Evolutionary conservation across 2,797 vertebrate genomes (phyloP).

Genomic region (Chanos chanos): DNA sequence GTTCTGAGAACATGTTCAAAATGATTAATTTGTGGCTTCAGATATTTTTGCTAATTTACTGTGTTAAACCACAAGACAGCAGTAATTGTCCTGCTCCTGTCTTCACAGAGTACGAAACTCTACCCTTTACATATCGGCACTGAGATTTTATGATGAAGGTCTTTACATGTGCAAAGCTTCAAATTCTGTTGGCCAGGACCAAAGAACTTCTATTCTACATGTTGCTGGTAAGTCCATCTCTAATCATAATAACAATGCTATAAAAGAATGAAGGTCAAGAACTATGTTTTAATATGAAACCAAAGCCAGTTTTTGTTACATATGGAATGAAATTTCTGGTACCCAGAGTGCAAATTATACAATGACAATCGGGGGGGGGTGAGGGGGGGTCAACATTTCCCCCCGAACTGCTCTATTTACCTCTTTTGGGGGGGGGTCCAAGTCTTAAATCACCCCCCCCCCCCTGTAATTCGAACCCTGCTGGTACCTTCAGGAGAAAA

Average conservation of each 20-base stretch:
- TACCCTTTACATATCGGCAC: constrained; percentile 68
- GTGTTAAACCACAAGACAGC: not conserved
- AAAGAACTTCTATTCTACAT: constrained; percentile 55
- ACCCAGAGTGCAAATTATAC: too few species aligned
- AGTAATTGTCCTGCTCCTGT: not conserved
- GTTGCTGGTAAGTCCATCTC: constrained; percentile 63
- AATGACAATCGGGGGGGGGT: too few species aligned
- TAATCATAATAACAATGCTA: not conserved
- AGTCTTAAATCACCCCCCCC: too few species aligned
- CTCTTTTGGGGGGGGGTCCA: too few species aligned
- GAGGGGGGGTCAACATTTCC: too few species aligned
- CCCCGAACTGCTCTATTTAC: too few species aligned
- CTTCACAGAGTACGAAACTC: constrained; percentile 62
- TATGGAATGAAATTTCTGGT: too few species aligned
- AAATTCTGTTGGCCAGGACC: constrained; percentile 61
- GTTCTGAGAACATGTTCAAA: not conserved
- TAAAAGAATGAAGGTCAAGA: too few species aligned
- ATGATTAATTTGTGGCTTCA: not conserved
- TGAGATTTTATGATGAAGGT: constrained; percentile 70
- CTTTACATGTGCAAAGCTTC: constrained; percentile 67
- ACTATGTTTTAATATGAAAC: too few species aligned
- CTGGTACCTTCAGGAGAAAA: too few species aligned
- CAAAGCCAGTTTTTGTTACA: too few species aligned
- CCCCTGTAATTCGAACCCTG: too few species aligned
- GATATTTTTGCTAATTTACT: not conserved